These are phyloP conservation scores for Lysandra bellargus DNA, from an alignment of 2,888 invertebrate genomes.

Conservation along the genomic window DNA sequence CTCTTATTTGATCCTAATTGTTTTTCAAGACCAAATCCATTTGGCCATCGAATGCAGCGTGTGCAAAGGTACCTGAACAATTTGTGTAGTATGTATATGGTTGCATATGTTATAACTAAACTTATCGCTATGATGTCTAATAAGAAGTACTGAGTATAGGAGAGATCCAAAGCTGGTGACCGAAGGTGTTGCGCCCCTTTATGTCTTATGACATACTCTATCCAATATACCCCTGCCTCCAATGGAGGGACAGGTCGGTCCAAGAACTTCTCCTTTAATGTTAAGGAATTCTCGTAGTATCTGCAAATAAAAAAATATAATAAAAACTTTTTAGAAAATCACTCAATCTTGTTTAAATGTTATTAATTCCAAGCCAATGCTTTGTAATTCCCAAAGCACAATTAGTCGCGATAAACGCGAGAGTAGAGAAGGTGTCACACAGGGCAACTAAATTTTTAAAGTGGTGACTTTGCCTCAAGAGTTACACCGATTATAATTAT, in stretches of 20 bases:
- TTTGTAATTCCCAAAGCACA: no score
- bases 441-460: no score
- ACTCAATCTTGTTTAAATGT: no score
- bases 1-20: slow-evolving; percentile 63
- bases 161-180: slow-evolving; percentile 73
- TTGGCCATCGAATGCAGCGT: slow-evolving; percentile 66
- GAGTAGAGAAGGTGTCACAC: no score
- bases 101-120: slow-evolving; percentile 53
- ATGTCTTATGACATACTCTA: slow-evolving; percentile 82
- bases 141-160: slow-evolving; percentile 69
- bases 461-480: no score
- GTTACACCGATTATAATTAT: no score
- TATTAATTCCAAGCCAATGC: no score
- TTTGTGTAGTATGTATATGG: slow-evolving; percentile 60
- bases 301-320: slow-evolving; percentile 55
- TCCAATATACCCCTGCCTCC: slow-evolving; percentile 83
- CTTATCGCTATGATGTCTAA: slow-evolving; percentile 66
- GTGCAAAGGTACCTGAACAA: slow-evolving; percentile 69
- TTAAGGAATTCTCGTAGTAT: slow-evolving; percentile 73
- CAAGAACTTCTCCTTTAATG: slow-evolving; percentile 73
- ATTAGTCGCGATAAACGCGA: no score
- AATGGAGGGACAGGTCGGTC: slow-evolving; percentile 81
- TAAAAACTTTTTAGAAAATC: background rate
- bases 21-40: slow-evolving; percentile 62
- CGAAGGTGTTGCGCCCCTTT: slow-evolving; percentile 76